phyloP scores from a whole-genome alignment of 1,140 invertebrate genomes.

The Dendrolimus punctatus region DNA sequence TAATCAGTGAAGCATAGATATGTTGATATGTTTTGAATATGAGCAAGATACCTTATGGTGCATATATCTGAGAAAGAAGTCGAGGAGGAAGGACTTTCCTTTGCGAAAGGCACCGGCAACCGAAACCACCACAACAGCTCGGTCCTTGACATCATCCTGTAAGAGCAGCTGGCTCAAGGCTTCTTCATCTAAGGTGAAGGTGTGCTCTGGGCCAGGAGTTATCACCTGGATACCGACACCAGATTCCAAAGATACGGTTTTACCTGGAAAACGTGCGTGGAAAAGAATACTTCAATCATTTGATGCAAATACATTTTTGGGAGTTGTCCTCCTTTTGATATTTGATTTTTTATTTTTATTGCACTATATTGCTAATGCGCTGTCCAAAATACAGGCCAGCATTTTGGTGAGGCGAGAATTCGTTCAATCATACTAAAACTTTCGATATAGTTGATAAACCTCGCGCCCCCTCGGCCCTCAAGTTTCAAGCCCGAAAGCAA shows the following conservation, averaged over 20 bases:
- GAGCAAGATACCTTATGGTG: conserved; percentile 58
- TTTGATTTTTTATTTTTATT: no score
- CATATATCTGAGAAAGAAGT: conserved; percentile 95
- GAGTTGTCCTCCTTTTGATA: no score
- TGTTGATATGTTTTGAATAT: no score
- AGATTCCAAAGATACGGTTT: conserved; percentile 15
- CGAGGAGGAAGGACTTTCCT: conserved; percentile 94
- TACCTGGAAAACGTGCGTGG: conserved; percentile 6
- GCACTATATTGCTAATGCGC: no score
- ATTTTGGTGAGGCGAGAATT: no score
- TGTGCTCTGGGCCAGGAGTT: conserved; percentile 88
- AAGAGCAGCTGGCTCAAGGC: conserved; percentile 88
- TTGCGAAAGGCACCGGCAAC: conserved; percentile 98
- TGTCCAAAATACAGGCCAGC: no score
- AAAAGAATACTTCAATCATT: conserved; percentile 1
- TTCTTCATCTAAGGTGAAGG: conserved; percentile 93
- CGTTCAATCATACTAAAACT: no score
- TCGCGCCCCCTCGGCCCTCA: no score
- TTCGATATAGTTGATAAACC: no score
- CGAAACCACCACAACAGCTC: conserved; percentile 91
- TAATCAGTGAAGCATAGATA: neutral
- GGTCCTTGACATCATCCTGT: conserved; percentile 61
- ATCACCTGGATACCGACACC: conserved; percentile 85
- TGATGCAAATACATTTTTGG: neutral
- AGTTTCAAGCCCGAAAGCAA: no score